Evolutionary conservation across 2,888 invertebrate genomes (phyloP).

Genomic region (Tenthredo notha): DNA sequence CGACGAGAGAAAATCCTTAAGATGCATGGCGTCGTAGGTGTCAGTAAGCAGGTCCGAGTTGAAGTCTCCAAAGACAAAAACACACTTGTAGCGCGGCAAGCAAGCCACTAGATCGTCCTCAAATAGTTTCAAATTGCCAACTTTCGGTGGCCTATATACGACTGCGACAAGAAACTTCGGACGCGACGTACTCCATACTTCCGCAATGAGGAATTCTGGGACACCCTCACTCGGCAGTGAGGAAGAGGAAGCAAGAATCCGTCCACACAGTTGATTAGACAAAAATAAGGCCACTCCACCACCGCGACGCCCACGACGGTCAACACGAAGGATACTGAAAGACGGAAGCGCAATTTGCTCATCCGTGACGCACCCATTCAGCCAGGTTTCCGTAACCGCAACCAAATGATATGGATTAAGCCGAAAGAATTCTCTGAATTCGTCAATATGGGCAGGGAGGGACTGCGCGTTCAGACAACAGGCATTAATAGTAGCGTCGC

Average conservation of each 20-base stretch:
- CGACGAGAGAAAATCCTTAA: background rate
- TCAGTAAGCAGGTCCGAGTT: background rate
- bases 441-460: too few relatives aligned
- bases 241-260: background rate
- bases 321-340: background rate
- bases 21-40: background rate
- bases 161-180: background rate
- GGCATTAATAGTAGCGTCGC: too few relatives aligned
- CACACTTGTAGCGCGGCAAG: background rate
- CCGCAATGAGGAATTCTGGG: background rate
- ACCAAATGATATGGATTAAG: background rate
- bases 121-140: background rate
- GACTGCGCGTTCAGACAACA: too few relatives aligned
- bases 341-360: background rate
- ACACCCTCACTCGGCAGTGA: background rate
- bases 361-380: background rate
- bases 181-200: background rate
- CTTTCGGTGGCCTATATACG: background rate
- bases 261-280: background rate
- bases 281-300: slow-evolving; percentile 4
- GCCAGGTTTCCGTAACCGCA: slow-evolving; percentile 16
- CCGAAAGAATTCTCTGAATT: too few relatives aligned
- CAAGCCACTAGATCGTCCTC: background rate
- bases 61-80: background rate
- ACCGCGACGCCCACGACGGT: background rate